Conservation (phyloP, 1,140 invertebrate genomes). For the Chrysopa pallens region DNA sequence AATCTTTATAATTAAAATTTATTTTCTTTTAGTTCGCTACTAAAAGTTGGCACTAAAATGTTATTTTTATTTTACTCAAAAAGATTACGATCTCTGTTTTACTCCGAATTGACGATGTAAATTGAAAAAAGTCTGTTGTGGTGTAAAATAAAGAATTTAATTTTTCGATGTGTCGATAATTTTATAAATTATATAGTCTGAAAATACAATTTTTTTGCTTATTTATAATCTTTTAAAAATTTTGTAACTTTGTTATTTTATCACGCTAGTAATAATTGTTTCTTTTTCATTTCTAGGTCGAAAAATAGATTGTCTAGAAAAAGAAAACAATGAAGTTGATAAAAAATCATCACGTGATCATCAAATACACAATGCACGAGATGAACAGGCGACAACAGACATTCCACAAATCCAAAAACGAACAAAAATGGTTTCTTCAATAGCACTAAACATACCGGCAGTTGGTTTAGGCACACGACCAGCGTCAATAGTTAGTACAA, state of each 20-base stretch:
- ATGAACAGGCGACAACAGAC: slow-evolving; percentile 15
- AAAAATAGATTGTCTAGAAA: slow-evolving; percentile 25
- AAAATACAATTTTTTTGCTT: too few relatives aligned
- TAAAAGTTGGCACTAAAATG: too few relatives aligned
- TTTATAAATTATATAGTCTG: too few relatives aligned
- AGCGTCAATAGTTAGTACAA: slow-evolving; percentile 29
- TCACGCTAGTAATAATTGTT: slow-evolving; percentile 2
- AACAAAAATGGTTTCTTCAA: slow-evolving; percentile 22
- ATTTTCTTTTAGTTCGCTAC: too few relatives aligned
- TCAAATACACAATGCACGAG: not conserved
- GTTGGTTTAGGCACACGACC: slow-evolving; percentile 37
- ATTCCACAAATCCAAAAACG: slow-evolving; percentile 11
- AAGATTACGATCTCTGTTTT: too few relatives aligned
- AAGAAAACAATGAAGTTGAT: slow-evolving; percentile 15
- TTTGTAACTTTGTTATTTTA: not conserved
- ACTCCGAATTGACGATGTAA: too few relatives aligned
- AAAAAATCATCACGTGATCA: not conserved
- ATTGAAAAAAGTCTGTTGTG: too few relatives aligned
- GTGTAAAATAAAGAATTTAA: too few relatives aligned
- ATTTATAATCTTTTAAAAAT: too few relatives aligned
- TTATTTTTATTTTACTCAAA: too few relatives aligned
- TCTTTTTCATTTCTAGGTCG: slow-evolving; percentile 16
- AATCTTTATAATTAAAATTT: too few relatives aligned
- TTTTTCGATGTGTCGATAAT: too few relatives aligned
- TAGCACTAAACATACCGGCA: slow-evolving; percentile 35